Conservation (phyloP, 2,113 vertebrate genomes). For the Enhydra lutris region DNA sequence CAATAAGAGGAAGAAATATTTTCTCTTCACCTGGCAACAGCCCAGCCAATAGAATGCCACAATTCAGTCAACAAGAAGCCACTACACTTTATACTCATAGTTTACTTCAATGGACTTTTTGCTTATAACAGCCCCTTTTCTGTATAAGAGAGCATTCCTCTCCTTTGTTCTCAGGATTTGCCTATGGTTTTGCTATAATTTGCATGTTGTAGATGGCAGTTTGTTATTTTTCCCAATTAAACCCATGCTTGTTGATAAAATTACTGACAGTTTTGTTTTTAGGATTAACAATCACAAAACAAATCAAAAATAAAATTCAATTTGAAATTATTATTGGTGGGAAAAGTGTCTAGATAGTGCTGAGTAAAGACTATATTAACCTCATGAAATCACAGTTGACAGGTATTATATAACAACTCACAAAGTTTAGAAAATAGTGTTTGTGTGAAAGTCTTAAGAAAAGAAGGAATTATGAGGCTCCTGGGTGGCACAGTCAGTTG, state of each 20-base stretch:
- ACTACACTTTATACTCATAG: neutral
- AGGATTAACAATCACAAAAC: neutral
- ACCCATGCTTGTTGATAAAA: neutral
- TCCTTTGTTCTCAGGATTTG: neutral
- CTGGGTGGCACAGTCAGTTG: neutral
- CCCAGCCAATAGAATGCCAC: neutral
- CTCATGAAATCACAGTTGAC: neutral
- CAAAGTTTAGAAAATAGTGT: neutral
- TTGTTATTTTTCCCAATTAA: neutral
- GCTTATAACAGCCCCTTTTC: neutral
- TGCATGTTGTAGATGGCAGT: neutral
- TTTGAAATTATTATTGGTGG: neutral
- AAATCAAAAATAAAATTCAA: neutral
- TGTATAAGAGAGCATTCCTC: neutral
- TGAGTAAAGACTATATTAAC: constrained; percentile 41
- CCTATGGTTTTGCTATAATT: neutral
- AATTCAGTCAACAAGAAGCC: neutral
- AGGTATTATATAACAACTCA: neutral
- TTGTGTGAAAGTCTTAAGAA: constrained; percentile 34
- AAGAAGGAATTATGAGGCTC: neutral
- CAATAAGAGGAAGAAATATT: neutral
- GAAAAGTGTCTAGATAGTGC: neutral
- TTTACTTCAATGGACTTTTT: neutral
- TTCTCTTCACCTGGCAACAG: neutral
- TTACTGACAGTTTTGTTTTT: neutral